Base-by-base conservation (phyloP, 1,140 invertebrate genomes). In the Anadara kagoshimensis region DNA sequence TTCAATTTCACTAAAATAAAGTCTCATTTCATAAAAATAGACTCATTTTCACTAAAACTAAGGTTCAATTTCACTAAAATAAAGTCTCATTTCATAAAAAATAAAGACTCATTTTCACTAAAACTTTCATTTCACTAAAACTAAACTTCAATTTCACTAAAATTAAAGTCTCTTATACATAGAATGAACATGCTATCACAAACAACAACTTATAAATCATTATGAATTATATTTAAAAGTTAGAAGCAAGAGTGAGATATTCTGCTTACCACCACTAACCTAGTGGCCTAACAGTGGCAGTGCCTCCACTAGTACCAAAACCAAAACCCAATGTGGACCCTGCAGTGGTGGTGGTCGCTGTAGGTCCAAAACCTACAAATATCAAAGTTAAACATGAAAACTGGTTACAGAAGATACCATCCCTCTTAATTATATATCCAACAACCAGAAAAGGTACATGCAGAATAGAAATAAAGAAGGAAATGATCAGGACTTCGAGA, bases 271-370 rank as follows among this genome's bases (percentile, higher is more conserved):
- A 71, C 68, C 73, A 76, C 81, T 84, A 82, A 84, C 83, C 83
- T 84, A 84, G 67, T 65, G 83, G 81, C 80, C 82, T 81, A 65
- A 81, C 76, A 62, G 78, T 61, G 12, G 81, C 68, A 24, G 68
- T 65, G 29, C 57, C 68, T 62, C 58, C 68, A 36, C 45, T 53
- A 22, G 58, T 49, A 57, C 69, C 61, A 56, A 63, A 64, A 20
- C 58, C 58, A 41, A 49, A 62, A 69, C 70, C 73, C 36, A 65
- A 65, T 54, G 53, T 65, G 43, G 67, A 65, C 18, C 63, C 36
- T 20, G 51, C 49, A 26, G 68, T 54, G 1, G 61, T 47, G 20
- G 68, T 43, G 14, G 47, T 54, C 44, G 59, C 45, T 43, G 29
- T 36, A 44, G 29, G 16, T 20, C 65, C 65, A 58, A 67, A 65